Evolutionary conservation across 2,113 vertebrate genomes (phyloP).

Genomic region (Pantherophis guttatus): DNA sequence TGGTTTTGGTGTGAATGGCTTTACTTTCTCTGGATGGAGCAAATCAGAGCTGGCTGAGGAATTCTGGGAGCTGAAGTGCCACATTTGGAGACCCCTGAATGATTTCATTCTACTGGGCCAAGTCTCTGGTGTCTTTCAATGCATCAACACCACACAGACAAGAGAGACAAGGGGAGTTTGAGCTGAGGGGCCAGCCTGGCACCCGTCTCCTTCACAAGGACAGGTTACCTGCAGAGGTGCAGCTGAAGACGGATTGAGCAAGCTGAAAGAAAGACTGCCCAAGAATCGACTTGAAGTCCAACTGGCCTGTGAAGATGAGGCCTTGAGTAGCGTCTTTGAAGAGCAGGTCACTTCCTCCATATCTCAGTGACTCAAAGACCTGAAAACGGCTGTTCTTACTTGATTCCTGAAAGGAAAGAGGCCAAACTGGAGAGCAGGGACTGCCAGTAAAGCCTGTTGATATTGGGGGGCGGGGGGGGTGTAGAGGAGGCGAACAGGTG

Average conservation of each 20-base stretch:
- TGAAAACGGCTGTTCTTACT: conserved; percentile 71
- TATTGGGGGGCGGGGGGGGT: neutral
- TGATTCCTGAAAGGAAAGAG: conserved; percentile 69
- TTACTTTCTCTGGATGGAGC: neutral
- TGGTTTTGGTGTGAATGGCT: neutral
- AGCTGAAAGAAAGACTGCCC: conserved; percentile 75
- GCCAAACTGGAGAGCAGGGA: too few species aligned
- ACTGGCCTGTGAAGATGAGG: conserved; percentile 76
- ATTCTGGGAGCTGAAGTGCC: too few species aligned
- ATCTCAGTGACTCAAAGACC: conserved; percentile 79
- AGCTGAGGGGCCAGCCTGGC: neutral
- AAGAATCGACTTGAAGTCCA: conserved; percentile 76
- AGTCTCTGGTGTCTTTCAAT: neutral
- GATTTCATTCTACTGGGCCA: neutral
- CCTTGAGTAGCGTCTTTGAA: conserved; percentile 83
- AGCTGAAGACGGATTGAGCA: conserved; percentile 79
- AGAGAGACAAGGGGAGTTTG: neutral
- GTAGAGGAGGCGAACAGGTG: neutral
- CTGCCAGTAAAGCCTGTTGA: neutral
- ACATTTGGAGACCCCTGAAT: too few species aligned
- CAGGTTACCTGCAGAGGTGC: conserved; percentile 78
- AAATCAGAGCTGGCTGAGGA: neutral
- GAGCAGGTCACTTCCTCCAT: conserved; percentile 83
- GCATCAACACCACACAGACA: neutral
- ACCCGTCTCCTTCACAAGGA: neutral